Conservation (phyloP, 2,113 vertebrate genomes). For the Paramormyrops kingsleyae region DNA sequence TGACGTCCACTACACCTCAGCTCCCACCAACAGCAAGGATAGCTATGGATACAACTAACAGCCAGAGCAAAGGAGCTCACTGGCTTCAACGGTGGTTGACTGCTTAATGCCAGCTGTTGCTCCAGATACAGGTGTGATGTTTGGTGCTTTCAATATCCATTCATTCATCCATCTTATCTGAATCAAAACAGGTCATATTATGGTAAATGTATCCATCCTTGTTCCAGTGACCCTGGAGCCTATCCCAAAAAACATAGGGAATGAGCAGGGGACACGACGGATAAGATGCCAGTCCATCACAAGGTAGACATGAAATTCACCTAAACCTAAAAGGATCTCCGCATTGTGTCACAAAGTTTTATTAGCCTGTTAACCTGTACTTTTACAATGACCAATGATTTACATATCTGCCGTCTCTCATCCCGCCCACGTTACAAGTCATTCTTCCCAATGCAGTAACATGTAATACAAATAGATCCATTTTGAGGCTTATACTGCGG, state of each 20-base stretch:
- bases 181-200: not conserved
- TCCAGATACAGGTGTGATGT: not conserved
- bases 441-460: not conserved
- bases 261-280: not conserved
- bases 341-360: not conserved
- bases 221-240: not conserved
- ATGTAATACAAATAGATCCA: not conserved
- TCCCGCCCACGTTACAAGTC: not conserved
- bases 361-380: not conserved
- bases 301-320: not conserved
- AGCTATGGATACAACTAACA: not conserved
- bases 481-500: not conserved
- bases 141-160: not conserved
- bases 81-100: not conserved
- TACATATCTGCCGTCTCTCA: not conserved
- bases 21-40: not conserved
- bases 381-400: not conserved
- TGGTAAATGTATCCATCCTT: not conserved
- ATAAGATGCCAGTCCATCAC: not conserved
- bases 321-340: not conserved
- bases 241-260: not conserved
- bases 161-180: not conserved
- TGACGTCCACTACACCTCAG: not conserved
- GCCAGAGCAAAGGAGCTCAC: not conserved
- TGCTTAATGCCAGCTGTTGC: not conserved